Percentiles rank a stretch among this genome's conserved stretches.
Evolutionary conservation across 2,888 invertebrate genomes (phyloP).

Genomic region (Exocentrus adspersus): DNA sequence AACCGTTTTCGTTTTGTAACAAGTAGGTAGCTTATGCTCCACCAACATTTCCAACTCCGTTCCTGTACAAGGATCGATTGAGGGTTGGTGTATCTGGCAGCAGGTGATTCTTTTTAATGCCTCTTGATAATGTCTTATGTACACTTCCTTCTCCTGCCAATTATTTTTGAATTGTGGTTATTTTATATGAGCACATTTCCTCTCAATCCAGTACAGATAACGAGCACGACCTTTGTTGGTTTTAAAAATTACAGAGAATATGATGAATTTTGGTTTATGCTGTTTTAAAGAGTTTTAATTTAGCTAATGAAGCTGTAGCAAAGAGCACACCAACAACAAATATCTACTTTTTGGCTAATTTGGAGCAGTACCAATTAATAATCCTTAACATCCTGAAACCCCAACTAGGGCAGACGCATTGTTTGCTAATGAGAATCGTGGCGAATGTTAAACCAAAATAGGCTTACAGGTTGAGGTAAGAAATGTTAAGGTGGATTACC

Average conservation of each 20-base stretch:
- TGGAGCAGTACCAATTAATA: conserved; percentile 8
- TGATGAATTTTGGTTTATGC: too few species aligned
- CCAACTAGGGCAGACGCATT: conserved; percentile 6
- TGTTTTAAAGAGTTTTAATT: too few species aligned
- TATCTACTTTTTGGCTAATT: conserved; percentile 1
- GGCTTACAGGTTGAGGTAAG: conserved; percentile 21
- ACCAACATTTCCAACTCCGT: too few species aligned
- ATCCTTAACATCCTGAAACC: conserved; percentile 13
- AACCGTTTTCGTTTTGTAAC: too few species aligned
- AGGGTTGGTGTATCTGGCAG: conserved; percentile 9
- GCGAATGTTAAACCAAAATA: conserved; percentile 19
- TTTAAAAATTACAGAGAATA: too few species aligned
- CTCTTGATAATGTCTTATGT: conserved; percentile 6
- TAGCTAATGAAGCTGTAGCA: not conserved
- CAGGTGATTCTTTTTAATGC: conserved; percentile 16
- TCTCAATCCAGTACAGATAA: too few species aligned
- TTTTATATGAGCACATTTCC: too few species aligned
- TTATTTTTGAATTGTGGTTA: not conserved
- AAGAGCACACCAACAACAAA: not conserved
- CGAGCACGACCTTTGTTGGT: too few species aligned
- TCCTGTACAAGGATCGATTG: conserved; percentile 8
- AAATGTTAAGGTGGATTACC: conserved; percentile 16
- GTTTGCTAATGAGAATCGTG: conserved; percentile 19
- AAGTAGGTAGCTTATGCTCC: too few species aligned
- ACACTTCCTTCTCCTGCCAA: not conserved